phyloP scores from a whole-genome alignment of 1,140 invertebrate species.

The Oedothorax gibbosus region DNA sequence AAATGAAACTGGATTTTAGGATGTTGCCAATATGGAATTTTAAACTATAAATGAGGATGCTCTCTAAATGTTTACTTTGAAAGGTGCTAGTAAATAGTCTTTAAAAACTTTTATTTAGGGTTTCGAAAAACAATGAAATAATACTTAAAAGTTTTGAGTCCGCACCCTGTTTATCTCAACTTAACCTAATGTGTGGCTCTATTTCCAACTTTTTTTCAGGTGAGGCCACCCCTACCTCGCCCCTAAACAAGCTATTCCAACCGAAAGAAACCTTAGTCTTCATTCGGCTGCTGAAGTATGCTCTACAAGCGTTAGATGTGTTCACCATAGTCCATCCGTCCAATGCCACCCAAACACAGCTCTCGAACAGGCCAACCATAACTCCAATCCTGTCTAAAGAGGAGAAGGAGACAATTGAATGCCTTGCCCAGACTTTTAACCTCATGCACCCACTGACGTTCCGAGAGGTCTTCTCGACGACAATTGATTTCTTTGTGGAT shows the following conservation, averaged over 20 bases:
- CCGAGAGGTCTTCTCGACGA: slow-evolving; percentile 94
- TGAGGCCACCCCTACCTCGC: background rate
- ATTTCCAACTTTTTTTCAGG: background rate
- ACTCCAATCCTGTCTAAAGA: slow-evolving; percentile 83
- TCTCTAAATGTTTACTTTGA: too few species aligned
- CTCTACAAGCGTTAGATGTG: slow-evolving; percentile 90
- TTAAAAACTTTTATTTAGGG: too few species aligned
- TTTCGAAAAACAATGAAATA: too few species aligned
- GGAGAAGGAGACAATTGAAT: slow-evolving; percentile 96
- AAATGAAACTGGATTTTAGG: too few species aligned
- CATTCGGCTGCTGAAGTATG: slow-evolving; percentile 93
- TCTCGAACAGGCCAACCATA: too few species aligned
- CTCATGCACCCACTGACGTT: slow-evolving; percentile 96
- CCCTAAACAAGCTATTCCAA: slow-evolving; percentile 80
- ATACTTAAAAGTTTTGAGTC: too few species aligned
- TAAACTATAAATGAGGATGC: too few species aligned
- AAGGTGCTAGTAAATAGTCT: too few species aligned
- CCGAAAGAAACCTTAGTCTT: slow-evolving; percentile 92
- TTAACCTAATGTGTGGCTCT: too few species aligned
- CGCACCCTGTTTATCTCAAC: too few species aligned
- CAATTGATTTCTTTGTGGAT: slow-evolving; percentile 95
- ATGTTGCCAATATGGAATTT: too few species aligned
- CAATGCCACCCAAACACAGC: slow-evolving; percentile 3
- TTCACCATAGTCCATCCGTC: slow-evolving; percentile 74
- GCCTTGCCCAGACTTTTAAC: slow-evolving; percentile 95